Base-by-base conservation (phyloP, 2,888 invertebrate genomes). In the Eupithecia exiguata region DNA sequence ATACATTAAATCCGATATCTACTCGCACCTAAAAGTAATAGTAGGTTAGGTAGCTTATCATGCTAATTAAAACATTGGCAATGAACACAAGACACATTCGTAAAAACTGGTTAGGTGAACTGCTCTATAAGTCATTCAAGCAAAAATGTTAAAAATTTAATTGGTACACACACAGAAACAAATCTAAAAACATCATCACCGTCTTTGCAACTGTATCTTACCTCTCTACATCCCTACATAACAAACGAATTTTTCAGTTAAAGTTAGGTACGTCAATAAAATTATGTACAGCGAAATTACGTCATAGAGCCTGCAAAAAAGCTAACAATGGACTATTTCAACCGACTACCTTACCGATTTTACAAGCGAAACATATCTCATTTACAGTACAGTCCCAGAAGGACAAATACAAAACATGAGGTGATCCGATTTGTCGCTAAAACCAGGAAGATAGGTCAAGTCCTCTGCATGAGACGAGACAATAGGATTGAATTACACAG, bases 391-490 rank as follows among this genome's bases (percentile, higher is more conserved):
- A 53, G 10, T 53, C 49, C 21, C 10, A 53, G 75, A 65, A 71
- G 68, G 62, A 62, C 66, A 75, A 69, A 85, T 83, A 81, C 21
- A 21, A 53, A 58, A 58, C 58, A 21, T 58, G 12, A 12, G 21
- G 58, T 81, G 80, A 80, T 78, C 82, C 80, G 84, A 84, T 84
- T 81, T 1, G 82, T 82, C 76, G 82, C 81, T 79, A 80, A 81
- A 85, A 84, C 81, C 84, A 87, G 86, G 83, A 86, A 86, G 84
- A 87, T 86, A 86, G 84, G 85, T 84, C 14, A 58, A 58, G 5
- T 25, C 12, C 69, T 53, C 12, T 10, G 53, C 58, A 25, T 25
- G 58, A 65, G 67, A 75, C 66, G 61, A 77, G 72, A 81, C 78
- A 81, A 81, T 80, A 74, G 76, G 62, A 68, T 77, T 72, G 18